Base-by-base conservation (phyloP, 2,797 vertebrate species). In the Aselliscus stoliczkanus region DNA sequence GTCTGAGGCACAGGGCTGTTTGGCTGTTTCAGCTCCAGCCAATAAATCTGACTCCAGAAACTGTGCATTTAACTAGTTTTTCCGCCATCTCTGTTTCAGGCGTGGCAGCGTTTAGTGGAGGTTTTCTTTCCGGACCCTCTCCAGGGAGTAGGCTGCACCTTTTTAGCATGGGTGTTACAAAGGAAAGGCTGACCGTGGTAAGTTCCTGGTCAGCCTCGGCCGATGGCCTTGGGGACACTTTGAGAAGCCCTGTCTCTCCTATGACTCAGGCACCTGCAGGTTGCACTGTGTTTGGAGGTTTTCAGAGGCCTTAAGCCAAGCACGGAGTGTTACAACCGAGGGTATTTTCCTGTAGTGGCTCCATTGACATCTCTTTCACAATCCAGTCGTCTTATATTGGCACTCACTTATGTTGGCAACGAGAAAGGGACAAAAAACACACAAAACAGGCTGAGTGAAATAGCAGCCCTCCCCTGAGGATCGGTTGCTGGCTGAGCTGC, bases 371-470 rank as follows among this genome's bases (percentile, higher is more conserved):
- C 60, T 12, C 34, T 82, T 93, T 39, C 14, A 65, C 1, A 7
- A 96, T n/a, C 80, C 5, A 1, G 21, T 65, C 67, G 85, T 92
- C 92, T 93, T 79, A 65, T 42, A 31, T 39, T 92, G 95, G 92
- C 88, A 80, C n/a, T n/a, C 17, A 82, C 58, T 70, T 80, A 39
- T 18, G 50, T 2, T 97, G 96, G 92, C 96, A 92, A 88, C 72
- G 81, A 94, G 84, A 95, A 85, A 60, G 58, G 95, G 85, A 97
- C 93, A 94, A 79, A 96, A 95, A 93, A 94, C 92, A 89, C 10
- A 65, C 42, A 13, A 34, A 94, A 75, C 62, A 69, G 94, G 52
- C 87, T 50, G 89, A 97, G 37, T 54, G 80, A 88, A 96, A 94
- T 18, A 79, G 11, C 64, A 92, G 47, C 87, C 90, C 47, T 94